Base-by-base conservation (phyloP, 1,140 invertebrate genomes). In the Thereuonema tuberculata region DNA sequence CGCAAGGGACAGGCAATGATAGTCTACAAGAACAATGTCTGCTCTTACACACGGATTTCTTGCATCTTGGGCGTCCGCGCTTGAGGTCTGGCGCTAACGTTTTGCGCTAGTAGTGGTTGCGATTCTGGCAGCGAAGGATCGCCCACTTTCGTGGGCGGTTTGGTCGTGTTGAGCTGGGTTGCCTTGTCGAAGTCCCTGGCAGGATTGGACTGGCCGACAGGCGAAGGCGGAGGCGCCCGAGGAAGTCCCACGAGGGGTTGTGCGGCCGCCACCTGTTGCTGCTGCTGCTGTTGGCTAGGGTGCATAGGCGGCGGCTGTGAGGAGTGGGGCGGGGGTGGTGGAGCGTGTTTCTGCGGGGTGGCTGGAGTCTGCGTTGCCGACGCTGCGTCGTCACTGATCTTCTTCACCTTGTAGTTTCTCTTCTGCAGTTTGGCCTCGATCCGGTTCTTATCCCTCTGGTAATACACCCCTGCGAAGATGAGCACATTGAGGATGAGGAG, bases 381-480 rank as follows among this genome's bases (percentile, higher is more conserved):
- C 12, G 21, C 12, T n/a, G 12, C 2, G 15, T 29, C 55, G 20
- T 37, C 55, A 43, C 25, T 20, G 2, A 31, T 29, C 26, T 37
- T 56, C 3, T 20, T 29, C 3, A 37, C 3, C 15, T 29, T 29
- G 37, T 12, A 37, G 37, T 89, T 89, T 68, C 88, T 85, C 50
- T 84, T 84, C 0, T 85, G 77, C 66, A 88, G 85, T 66, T 86
- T 86, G 29, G 81, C 77, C 73, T 88, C 85, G 66, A 84, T 77
- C 62, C 84, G 77, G 20, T 84, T 82, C 69, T 91, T 90, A 68
- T 94, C 89, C 15, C 89, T 77, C 68, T 94, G 90, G 71, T 94
- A 94, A 67, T 93, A 95, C 0, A 95, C 88, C 1, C 90, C 91
- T 29, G 89, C 89, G 68, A 95, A 94, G 65, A 96, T 90, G 14